phyloP scores from a whole-genome alignment of 23 tunicate genomes.

The Oikopleura dioica region DNA sequence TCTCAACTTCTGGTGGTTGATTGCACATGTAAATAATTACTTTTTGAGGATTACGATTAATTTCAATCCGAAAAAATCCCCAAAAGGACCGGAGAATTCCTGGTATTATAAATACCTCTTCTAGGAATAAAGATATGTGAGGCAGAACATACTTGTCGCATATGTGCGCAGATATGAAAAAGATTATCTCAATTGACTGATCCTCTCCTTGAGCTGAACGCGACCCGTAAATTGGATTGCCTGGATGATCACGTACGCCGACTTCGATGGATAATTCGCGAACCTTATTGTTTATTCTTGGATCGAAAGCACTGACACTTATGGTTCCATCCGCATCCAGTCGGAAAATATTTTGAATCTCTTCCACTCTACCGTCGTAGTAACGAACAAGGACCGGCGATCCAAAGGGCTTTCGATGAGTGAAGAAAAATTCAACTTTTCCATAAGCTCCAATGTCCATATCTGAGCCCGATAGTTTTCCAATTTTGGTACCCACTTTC shows the following conservation, averaged over 20 bases:
- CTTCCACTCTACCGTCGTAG: not conserved
- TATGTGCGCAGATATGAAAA: too few species aligned
- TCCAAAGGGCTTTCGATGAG: slow-evolving; percentile 6
- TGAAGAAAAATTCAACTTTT: not conserved
- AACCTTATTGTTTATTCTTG: not conserved
- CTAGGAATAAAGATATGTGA: too few species aligned
- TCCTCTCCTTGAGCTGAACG: not conserved
- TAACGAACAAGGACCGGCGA: not conserved
- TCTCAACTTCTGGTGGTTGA: not conserved
- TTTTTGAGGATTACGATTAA: too few species aligned
- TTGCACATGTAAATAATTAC: too few species aligned
- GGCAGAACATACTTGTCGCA: too few species aligned
- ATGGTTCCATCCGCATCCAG: not conserved
- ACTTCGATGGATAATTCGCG: not conserved
- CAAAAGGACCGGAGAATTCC: too few species aligned
- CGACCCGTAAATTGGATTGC: not conserved
- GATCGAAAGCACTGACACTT: not conserved
- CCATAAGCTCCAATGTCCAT: not conserved
- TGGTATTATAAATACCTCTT: too few species aligned
- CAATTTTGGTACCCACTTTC: not conserved
- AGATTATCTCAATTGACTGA: not conserved
- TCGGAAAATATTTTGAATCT: not conserved
- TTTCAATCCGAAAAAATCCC: too few species aligned
- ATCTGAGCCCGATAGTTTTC: not conserved
- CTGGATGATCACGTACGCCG: not conserved